Base-by-base conservation (phyloP, 35 echinoderm and acorn worm species). In the Heliocidaris erythrogramma region DNA sequence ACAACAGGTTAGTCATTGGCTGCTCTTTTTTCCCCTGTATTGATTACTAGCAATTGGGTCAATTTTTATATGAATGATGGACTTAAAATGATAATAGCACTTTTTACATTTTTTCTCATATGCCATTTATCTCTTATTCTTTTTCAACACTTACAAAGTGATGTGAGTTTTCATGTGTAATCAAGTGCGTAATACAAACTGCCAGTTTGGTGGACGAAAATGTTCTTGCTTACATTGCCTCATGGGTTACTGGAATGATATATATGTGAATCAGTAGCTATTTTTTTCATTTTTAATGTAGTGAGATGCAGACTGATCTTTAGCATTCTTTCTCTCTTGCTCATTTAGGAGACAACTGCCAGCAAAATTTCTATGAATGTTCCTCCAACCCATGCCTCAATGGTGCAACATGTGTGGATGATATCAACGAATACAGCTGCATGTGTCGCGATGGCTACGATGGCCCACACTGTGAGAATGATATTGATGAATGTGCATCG, bases 361-460 rank as follows among this genome's bases (percentile, higher is more conserved):
- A 94, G 48, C 30, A 94, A 4, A 95, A 98, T 49, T 10, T 32
- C 49, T 85, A 85, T 42, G 97, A 98, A 31, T 98, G 97, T 71
- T 31, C 94, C 14, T 97, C 96, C 61, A 98, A 98, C 69, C 97
- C 97, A 0, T 98, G 97, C 86, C 17, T 90, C 30, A 95, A 98
- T 61, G 90, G 52, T 13, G 97, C 94, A 7, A 92, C 71, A 32
- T 98, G 97, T 85, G 47, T 91, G 24, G 97, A 98, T 59, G 47
- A 31, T 8, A 95, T 98, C 92, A 98, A 98, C 50, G 94, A 92
- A 5, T 98, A 96, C 90, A 48, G 27, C 2, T 98, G 97, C 84
- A 18, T 49, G 21, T 98, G 97, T 49, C 5, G 17, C 9, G 30
- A 92, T 5, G 97, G 97, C 14, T 98, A 98, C 84, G 85, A 90